A percentile compares a stretch with the other conserved stretches of the same genome.
Conservation (phyloP, 1,140 invertebrate genomes). For the Ptiloglossa arizonensis region DNA sequence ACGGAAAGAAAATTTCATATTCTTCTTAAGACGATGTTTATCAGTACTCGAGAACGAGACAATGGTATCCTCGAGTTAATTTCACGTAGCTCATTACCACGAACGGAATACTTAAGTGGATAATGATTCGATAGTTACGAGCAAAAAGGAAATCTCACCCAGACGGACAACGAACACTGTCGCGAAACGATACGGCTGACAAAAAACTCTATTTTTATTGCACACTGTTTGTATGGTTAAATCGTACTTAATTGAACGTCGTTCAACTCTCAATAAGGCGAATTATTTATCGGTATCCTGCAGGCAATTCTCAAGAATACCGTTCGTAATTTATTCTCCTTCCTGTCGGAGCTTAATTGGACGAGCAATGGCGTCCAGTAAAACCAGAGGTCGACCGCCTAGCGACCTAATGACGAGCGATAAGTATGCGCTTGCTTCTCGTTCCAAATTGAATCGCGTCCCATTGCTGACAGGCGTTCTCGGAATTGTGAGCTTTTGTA, state of each 20-base stretch:
- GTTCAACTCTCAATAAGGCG: conserved; percentile 1
- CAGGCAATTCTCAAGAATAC: conserved; percentile 24
- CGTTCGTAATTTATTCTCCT: conserved; percentile 42
- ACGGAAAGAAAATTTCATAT: too few species aligned
- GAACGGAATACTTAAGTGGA: too few species aligned
- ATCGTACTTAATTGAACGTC: conserved; percentile 14
- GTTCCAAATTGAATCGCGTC: conserved; percentile 32
- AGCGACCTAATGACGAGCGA: conserved; percentile 31
- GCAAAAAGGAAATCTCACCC: too few species aligned
- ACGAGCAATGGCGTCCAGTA: conserved; percentile 26
- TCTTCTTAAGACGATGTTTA: too few species aligned
- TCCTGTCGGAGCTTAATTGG: conserved; percentile 38
- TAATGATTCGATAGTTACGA: too few species aligned
- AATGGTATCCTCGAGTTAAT: too few species aligned
- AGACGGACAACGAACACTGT: too few species aligned
- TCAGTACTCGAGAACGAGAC: too few species aligned
- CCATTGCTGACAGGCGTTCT: conserved; percentile 8
- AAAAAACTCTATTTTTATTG: neutral
- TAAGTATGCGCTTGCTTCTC: conserved; percentile 11
- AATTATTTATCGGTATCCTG: conserved; percentile 35
- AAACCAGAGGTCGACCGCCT: conserved; percentile 29
- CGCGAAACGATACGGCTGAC: too few species aligned
- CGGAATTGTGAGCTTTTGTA: conserved; percentile 1
- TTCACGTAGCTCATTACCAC: too few species aligned
- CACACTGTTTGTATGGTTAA: neutral